Evolutionary conservation across 2,113 vertebrate species (phyloP).

Genomic region (Uria aalge): DNA sequence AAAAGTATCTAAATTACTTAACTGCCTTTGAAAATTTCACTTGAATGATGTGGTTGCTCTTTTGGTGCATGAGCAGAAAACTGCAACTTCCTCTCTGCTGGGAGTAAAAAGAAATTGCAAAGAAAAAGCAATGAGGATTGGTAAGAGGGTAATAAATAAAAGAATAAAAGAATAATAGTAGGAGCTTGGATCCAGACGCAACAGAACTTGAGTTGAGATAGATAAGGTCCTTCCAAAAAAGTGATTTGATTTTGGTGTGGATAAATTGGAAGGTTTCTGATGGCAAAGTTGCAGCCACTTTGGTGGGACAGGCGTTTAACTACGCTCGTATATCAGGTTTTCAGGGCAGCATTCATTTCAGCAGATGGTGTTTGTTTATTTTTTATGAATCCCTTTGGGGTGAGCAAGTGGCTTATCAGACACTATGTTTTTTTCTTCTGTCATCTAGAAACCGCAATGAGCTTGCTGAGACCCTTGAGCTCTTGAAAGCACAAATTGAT

Average conservation of each 20-base stretch:
- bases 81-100: not conserved
- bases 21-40: not conserved
- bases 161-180: not conserved
- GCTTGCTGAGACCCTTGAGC: conserved; percentile 90
- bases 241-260: not conserved
- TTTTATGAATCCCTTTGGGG: not conserved
- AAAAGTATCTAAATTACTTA: not conserved
- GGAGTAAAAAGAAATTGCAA: not conserved
- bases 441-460: conserved; percentile 88
- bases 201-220: not conserved
- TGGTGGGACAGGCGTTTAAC: not conserved
- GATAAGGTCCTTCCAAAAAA: not conserved
- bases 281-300: not conserved
- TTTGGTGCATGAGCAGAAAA: not conserved
- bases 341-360: not conserved
- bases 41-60: not conserved
- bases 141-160: not conserved
- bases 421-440: not conserved
- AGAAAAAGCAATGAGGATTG: not conserved
- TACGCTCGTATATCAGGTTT: not conserved
- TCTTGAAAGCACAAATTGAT: conserved; percentile 91
- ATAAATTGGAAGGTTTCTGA: not conserved
- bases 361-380: not conserved
- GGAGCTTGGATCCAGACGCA: not conserved
- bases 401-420: not conserved